Evolutionary conservation across 2,113 vertebrate species (phyloP), one percentile per base, ranked within the genome.

Genomic region (Puffinus mauretanicus): DNA sequence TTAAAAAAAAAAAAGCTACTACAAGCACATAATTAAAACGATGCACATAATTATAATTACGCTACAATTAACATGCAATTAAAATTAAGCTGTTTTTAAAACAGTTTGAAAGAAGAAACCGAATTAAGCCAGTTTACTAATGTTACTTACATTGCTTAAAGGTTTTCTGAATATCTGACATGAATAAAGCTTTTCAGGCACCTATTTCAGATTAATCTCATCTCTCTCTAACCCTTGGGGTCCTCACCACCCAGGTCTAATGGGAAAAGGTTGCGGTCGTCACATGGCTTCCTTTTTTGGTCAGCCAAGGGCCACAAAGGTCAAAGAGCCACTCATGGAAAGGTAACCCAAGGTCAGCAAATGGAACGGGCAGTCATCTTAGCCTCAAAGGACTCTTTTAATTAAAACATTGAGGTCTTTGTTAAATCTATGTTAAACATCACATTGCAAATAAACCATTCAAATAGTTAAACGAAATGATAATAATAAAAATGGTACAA

Each of bases 331-430:
- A 98, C 98, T 98, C 99, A 99, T 99, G 99, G 99, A 99, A 99
- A 99, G 99, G 99, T 98, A 99, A 98, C 99, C 99, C 99, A 99
- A 98, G 99, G 99, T 98, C 99, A 99, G 99, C 99, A 99, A 99
- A 99, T 99, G 99, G 99, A 98, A 99, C 98, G 97, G 99, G 99
- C 98, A 98, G 98, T 98, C 99, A 99, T 98, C 98, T 98, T 98
- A 98, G 98, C 98, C 98, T 98, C 99, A 99, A 99, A 99, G 99
- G 98, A 99, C 97, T 99, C 99, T 99, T 99, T 99, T 98, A 99
- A 99, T 99, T 99, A 99, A 99, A 99, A 99, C 99, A 99, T 98
- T 98, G 99, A 99, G 98, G 98, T 99, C 98, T 99, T 99, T 99
- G 99, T 99, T 99, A 99, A 99, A 98, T 98, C 98, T 99, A 99